These are phyloP conservation scores for Melanostoma mellinum DNA, from an alignment of 2,888 invertebrate genomes.

Conservation along the genomic window DNA sequence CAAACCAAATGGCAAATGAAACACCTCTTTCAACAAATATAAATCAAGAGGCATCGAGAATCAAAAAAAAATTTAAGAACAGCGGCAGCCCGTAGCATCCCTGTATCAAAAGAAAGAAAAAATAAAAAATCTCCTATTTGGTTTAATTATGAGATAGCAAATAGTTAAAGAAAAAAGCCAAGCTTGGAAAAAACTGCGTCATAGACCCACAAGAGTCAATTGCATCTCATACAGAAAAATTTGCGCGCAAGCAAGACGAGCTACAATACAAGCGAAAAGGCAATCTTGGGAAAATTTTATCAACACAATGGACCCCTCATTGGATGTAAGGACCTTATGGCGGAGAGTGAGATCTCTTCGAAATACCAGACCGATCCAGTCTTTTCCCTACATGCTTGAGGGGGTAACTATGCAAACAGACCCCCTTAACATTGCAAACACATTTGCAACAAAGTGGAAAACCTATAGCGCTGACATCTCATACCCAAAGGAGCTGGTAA, in stretches of 20 bases:
- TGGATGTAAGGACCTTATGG: too few relatives aligned
- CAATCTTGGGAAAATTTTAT: too few relatives aligned
- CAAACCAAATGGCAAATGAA: not conserved
- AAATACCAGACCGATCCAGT: too few relatives aligned
- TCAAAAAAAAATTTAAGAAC: constrained; percentile 7
- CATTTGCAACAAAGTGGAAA: too few relatives aligned
- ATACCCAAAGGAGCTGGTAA: too few relatives aligned
- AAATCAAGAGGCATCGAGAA: constrained; percentile 7
- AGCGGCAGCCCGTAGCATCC: constrained; percentile 4
- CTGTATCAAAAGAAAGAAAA: not conserved
- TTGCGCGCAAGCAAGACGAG: not conserved
- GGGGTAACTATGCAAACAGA: too few relatives aligned
- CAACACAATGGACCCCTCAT: too few relatives aligned
- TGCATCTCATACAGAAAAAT: constrained; percentile 6
- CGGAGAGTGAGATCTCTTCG: too few relatives aligned
- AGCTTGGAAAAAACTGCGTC: constrained; percentile 7
- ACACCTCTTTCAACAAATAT: not conserved
- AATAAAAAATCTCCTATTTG: constrained; percentile 7
- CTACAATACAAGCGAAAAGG: too few relatives aligned
- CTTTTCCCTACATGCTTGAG: too few relatives aligned
- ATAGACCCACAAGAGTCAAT: not conserved
- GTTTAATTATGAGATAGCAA: not conserved
- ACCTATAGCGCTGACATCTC: too few relatives aligned
- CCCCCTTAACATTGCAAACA: too few relatives aligned
- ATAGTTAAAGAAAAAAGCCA: not conserved